Evolutionary conservation across 2,888 invertebrate species (phyloP).

Genomic region (Vesta saturnalis): DNA sequence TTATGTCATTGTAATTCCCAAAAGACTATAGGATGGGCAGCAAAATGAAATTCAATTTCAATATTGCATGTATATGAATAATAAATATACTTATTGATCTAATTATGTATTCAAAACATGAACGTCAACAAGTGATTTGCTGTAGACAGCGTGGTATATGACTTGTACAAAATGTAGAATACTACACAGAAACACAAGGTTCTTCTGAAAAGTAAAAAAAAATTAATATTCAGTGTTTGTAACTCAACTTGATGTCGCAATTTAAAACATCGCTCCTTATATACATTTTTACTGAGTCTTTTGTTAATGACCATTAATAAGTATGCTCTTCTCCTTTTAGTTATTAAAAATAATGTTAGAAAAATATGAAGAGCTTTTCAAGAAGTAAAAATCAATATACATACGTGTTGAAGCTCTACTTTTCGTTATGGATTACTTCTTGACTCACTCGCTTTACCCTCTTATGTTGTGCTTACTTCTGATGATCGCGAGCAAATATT

Average conservation of each 20-base stretch:
- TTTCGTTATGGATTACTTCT: not conserved
- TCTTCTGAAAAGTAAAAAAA: no score
- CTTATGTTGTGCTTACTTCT: not conserved
- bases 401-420: not conserved
- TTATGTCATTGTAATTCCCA: conserved; percentile 1
- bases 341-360: not conserved
- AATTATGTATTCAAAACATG: conserved; percentile 2
- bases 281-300: not conserved
- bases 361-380: not conserved
- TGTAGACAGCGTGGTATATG: not conserved
- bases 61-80: conserved; percentile 6
- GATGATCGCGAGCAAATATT: not conserved
- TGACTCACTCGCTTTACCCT: conserved; percentile 1
- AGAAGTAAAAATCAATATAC: not conserved
- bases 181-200: no score
- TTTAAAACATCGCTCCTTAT: no score
- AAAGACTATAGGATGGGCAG: not conserved
- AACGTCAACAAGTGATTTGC: not conserved
- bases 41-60: conserved; percentile 5
- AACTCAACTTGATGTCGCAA: no score
- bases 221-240: no score
- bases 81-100: not conserved
- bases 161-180: not conserved
- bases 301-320: no score
- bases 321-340: not conserved